A percentile compares a stretch with the other conserved stretches of the same genome.
phyloP scores from a whole-genome alignment of 2,888 invertebrate genomes.

The Drosophila conformis region DNA sequence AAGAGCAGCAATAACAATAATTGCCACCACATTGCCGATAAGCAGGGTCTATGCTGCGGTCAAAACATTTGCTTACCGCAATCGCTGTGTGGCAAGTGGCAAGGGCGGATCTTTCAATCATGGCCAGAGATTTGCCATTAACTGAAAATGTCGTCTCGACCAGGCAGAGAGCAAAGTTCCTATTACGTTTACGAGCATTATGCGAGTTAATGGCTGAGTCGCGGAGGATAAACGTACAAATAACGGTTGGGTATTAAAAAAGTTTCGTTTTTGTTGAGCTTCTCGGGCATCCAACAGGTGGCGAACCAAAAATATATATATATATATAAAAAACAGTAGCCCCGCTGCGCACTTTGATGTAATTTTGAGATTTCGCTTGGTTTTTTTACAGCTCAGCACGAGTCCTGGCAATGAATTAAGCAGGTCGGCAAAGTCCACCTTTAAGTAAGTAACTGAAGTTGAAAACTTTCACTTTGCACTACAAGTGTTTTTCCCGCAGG shows the following conservation, averaged over 20 bases:
- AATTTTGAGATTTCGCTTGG: constrained; percentile 26
- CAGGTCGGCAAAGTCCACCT: constrained; percentile 29
- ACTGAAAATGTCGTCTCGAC: constrained; percentile 29
- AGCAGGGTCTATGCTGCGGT: constrained; percentile 46
- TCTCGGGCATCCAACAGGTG: constrained; percentile 20
- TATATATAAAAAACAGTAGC: background rate
- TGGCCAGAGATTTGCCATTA: constrained; percentile 45
- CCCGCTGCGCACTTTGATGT: constrained; percentile 12
- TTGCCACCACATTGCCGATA: constrained; percentile 31
- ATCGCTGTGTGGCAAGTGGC: constrained; percentile 1
- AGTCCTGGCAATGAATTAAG: constrained; percentile 31
- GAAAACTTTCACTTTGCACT: constrained; percentile 52
- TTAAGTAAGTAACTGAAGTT: constrained; percentile 50
- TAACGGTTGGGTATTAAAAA: constrained; percentile 59
- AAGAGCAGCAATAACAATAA: constrained; percentile 36
- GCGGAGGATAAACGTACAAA: constrained; percentile 14
- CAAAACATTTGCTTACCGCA: constrained; percentile 46
- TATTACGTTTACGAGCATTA: constrained; percentile 55
- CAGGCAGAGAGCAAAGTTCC: constrained; percentile 39
- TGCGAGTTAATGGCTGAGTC: constrained; percentile 43
- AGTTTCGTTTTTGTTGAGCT: constrained; percentile 40
- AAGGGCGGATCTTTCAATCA: constrained; percentile 59
- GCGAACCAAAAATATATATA: background rate
- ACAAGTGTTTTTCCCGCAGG: background rate
- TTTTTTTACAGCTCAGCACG: constrained; percentile 24